A percentile compares a stretch with the other conserved stretches of the same genome.
These are phyloP conservation scores for Cataglyphis albicans DNA, from an alignment of 2,888 invertebrate genomes.

Conservation along the genomic window DNA sequence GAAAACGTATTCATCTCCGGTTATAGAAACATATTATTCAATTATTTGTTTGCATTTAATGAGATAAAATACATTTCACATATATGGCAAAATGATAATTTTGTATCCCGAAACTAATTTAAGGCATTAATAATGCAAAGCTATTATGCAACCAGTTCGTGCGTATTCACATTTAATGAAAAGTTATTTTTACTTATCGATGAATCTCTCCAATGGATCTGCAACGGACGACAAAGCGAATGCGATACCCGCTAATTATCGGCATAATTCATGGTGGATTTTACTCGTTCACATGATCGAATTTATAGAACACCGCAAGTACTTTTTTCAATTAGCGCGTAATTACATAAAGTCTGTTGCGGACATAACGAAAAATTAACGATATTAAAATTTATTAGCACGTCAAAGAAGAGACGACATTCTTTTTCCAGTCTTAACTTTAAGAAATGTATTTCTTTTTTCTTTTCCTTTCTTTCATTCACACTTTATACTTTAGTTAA, in stretches of 20 bases:
- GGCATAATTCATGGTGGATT: constrained; percentile 24
- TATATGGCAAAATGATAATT: constrained; percentile 22
- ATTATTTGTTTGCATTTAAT: neutral
- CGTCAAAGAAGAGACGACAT: neutral
- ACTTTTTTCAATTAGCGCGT: constrained; percentile 32
- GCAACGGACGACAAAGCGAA: constrained; percentile 51
- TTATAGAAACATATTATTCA: neutral
- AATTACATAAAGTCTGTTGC: constrained; percentile 16
- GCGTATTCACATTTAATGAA: constrained; percentile 31
- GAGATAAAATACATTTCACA: neutral
- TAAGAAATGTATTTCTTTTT: constrained; percentile 24
- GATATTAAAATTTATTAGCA: constrained; percentile 44
- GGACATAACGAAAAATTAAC: constrained; percentile 37
- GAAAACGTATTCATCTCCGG: neutral
- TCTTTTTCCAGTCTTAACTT: constrained; percentile 32
- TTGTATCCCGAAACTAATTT: neutral
- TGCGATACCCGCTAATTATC: constrained; percentile 42
- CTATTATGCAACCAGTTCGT: constrained; percentile 26
- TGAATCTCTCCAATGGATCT: constrained; percentile 30
- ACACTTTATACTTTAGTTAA: constrained; percentile 50
- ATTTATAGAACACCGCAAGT: constrained; percentile 40
- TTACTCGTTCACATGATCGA: constrained; percentile 37
- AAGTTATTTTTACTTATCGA: constrained; percentile 44
- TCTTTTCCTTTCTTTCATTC: neutral
- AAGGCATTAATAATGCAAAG: constrained; percentile 6